Conservation (phyloP, 2,888 invertebrate species). For the Tigriopus californicus region DNA sequence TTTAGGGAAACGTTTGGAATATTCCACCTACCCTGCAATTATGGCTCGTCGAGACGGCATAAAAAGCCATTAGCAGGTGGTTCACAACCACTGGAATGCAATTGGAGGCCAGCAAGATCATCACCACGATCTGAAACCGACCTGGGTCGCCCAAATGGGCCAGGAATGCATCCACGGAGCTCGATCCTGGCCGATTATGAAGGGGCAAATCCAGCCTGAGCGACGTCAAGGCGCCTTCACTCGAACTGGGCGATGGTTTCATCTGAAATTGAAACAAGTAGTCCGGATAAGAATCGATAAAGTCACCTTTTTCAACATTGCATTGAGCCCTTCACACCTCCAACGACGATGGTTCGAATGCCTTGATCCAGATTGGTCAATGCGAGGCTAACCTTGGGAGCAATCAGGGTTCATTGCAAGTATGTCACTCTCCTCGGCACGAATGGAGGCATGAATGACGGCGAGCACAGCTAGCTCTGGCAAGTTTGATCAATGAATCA, state of each 20-base stretch:
- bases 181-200: neutral
- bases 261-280: neutral
- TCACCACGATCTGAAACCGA: constrained; percentile 16
- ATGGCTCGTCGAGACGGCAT: constrained; percentile 12
- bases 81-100: constrained; percentile 16
- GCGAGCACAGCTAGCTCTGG: no score
- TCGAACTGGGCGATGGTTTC: neutral
- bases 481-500: no score
- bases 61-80: constrained; percentile 16
- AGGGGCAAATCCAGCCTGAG: constrained; percentile 3
- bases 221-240: neutral
- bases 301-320: no score
- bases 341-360: no score
- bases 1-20: neutral
- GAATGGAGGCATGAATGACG: no score
- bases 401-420: no score
- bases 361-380: no score
- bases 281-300: no score
- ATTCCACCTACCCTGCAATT: constrained; percentile 15
- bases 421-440: no score
- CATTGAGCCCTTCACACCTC: no score
- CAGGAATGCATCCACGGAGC: constrained; percentile 15
- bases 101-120: constrained; percentile 15
- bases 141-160: constrained; percentile 17
- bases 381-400: no score